These are phyloP conservation scores for Lipotes vexillifer DNA, from an alignment of 2,113 vertebrate genomes.

Conservation along the genomic window DNA sequence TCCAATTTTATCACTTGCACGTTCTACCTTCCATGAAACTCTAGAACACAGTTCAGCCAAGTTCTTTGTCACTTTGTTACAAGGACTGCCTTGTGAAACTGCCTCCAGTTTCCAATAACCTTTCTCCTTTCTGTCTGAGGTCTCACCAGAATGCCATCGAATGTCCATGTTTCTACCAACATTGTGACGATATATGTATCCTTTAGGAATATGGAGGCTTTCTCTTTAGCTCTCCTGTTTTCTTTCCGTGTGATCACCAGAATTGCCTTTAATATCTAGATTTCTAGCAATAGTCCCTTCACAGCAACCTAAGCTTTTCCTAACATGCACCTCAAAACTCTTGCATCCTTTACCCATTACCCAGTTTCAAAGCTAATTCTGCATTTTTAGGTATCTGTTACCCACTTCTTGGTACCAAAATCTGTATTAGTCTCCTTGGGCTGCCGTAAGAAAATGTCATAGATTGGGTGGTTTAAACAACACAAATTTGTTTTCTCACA, in stretches of 20 bases:
- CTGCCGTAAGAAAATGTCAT: background rate
- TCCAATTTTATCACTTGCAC: background rate
- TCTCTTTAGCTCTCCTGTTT: background rate
- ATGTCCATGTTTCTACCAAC: background rate
- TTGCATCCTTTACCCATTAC: background rate
- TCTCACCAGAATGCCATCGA: background rate
- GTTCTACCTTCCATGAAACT: background rate
- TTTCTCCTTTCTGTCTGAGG: background rate
- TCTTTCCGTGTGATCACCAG: background rate
- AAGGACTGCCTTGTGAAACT: background rate
- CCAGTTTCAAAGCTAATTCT: background rate
- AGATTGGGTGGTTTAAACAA: background rate
- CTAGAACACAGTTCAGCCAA: background rate
- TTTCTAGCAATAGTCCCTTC: background rate
- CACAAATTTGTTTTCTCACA: background rate
- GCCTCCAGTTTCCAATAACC: background rate
- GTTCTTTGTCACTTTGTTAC: background rate
- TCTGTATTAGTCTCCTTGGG: background rate
- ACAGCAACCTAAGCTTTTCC: background rate
- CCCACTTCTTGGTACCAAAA: background rate
- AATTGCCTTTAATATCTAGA: background rate
- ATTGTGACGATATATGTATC: too few relatives aligned
- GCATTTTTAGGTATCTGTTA: background rate
- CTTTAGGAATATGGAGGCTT: background rate
- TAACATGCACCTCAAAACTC: background rate